These are phyloP conservation scores for Bombus balteatus DNA, from an alignment of 1,140 invertebrate species.

Conservation along the genomic window DNA sequence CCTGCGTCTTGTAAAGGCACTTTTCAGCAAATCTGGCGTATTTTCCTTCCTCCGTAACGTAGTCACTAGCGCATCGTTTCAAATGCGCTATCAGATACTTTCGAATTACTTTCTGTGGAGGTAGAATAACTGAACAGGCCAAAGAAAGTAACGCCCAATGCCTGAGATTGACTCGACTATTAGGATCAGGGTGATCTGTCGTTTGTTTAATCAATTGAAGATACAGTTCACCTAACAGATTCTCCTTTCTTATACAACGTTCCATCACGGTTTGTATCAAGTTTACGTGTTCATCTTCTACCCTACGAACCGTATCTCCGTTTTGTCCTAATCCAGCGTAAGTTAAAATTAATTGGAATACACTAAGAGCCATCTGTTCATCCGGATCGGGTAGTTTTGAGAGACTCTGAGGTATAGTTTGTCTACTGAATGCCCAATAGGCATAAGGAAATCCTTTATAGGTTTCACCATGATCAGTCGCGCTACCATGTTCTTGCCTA, in stretches of 20 bases:
- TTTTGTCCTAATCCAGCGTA: conserved; percentile 93
- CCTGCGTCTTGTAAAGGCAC: conserved; percentile 92
- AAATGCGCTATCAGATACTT: conserved; percentile 96
- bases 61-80: conserved; percentile 93
- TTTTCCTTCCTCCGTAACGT: conserved; percentile 96
- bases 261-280: conserved; percentile 95
- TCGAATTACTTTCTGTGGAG: conserved; percentile 91
- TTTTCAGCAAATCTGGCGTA: conserved; percentile 97
- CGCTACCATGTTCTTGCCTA: conserved; percentile 89
- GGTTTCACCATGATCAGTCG: conserved; percentile 88
- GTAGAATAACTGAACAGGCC: conserved; percentile 93
- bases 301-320: conserved; percentile 85
- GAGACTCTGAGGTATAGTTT: conserved; percentile 90
- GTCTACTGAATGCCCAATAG: conserved; percentile 95
- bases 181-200: conserved; percentile 95
- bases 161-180: conserved; percentile 92
- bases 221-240: conserved; percentile 94
- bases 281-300: conserved; percentile 93
- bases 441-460: conserved; percentile 93
- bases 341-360: conserved; percentile 89
- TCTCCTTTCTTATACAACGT: conserved; percentile 94
- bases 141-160: conserved; percentile 97
- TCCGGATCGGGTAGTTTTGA: conserved; percentile 93
- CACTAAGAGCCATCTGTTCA: conserved; percentile 92
- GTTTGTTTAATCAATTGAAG: conserved; percentile 97